phyloP scores from a whole-genome alignment of 1,140 invertebrate species.

The Drosophila jambulina region DNA sequence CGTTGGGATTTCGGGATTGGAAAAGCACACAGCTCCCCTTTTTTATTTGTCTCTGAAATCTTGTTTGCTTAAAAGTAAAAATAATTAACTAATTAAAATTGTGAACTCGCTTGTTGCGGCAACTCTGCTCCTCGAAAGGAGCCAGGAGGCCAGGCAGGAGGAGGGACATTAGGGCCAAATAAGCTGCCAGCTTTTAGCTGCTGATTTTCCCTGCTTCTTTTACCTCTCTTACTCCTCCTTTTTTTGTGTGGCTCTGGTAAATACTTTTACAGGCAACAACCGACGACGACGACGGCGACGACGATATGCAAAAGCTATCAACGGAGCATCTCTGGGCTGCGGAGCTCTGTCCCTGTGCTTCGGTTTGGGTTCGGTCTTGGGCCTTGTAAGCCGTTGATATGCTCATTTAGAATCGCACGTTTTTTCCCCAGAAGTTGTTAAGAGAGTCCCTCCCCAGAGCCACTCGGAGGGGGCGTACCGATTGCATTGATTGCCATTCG shows the following conservation, averaged over 20 bases:
- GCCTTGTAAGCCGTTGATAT: conserved; percentile 81
- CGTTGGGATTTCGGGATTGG: conserved; percentile 41
- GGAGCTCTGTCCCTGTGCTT: conserved; percentile 24
- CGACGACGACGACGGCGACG: conserved; percentile 21
- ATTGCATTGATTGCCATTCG: conserved; percentile 77
- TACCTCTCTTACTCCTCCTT: background rate
- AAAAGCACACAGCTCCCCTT: conserved; percentile 27
- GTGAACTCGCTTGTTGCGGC: conserved; percentile 67
- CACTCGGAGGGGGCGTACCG: conserved; percentile 32
- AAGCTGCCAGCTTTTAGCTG: conserved; percentile 72
- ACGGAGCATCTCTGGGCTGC: conserved; percentile 65
- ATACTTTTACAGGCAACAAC: conserved; percentile 46
- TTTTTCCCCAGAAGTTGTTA: conserved; percentile 83
- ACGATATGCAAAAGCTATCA: conserved; percentile 83
- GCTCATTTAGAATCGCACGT: conserved; percentile 83
- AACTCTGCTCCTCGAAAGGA: conserved; percentile 1
- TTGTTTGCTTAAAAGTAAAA: conserved; percentile 84
- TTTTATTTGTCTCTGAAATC: conserved; percentile 82
- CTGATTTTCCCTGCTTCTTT: conserved; percentile 8
- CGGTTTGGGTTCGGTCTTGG: conserved; percentile 39
- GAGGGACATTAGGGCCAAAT: conserved; percentile 75
- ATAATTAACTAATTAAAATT: conserved; percentile 85
- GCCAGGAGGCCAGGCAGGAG: background rate
- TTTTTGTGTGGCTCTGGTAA: conserved; percentile 34
- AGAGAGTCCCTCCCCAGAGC: conserved; percentile 29